Conservation (phyloP, 2,113 vertebrate genomes). For the Opisthocomus hoazin region DNA sequence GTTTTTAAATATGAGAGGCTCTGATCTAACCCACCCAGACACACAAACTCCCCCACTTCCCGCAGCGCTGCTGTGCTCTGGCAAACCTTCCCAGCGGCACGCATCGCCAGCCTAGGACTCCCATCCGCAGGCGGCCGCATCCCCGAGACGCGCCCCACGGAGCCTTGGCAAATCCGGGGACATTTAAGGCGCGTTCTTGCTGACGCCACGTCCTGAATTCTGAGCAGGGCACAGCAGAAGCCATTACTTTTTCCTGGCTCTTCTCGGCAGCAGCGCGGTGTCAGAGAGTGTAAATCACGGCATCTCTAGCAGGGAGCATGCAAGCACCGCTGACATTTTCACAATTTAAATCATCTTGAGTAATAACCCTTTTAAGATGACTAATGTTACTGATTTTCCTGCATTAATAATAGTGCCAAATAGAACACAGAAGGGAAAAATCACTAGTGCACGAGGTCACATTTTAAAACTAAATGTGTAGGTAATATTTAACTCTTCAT, state of each 20-base stretch:
- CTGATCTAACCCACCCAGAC: fast-evolving
- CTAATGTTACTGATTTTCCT: slow-evolving; percentile 82
- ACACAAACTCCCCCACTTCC: fast-evolving
- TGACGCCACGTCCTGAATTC: slow-evolving; percentile 8
- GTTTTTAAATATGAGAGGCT: fast-evolving
- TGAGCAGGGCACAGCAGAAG: slow-evolving; percentile 21
- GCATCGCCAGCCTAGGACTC: fast-evolving
- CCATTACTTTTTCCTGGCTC: slow-evolving; percentile 27
- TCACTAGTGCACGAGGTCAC: slow-evolving; percentile 69
- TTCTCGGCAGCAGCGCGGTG: slow-evolving; percentile 54
- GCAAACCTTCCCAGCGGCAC: fast-evolving
- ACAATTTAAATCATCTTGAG: slow-evolving; percentile 85
- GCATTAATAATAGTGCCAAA: slow-evolving; percentile 79
- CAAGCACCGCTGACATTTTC: slow-evolving; percentile 75
- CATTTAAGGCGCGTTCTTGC: not conserved
- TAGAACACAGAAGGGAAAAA: slow-evolving; percentile 68
- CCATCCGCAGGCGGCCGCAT: not conserved
- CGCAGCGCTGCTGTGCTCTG: not conserved
- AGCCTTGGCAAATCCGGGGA: not conserved
- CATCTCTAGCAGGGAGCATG: slow-evolving; percentile 54
- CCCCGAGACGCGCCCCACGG: not conserved
- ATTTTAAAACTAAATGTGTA: slow-evolving; percentile 42
- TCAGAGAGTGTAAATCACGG: slow-evolving; percentile 76
- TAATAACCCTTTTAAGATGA: slow-evolving; percentile 87
- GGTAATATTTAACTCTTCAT: slow-evolving; percentile 61